A percentile compares a stretch with the other conserved stretches of the same genome.
phyloP scores from a whole-genome alignment of 2,113 vertebrate species.

The Pelusios castaneus region DNA sequence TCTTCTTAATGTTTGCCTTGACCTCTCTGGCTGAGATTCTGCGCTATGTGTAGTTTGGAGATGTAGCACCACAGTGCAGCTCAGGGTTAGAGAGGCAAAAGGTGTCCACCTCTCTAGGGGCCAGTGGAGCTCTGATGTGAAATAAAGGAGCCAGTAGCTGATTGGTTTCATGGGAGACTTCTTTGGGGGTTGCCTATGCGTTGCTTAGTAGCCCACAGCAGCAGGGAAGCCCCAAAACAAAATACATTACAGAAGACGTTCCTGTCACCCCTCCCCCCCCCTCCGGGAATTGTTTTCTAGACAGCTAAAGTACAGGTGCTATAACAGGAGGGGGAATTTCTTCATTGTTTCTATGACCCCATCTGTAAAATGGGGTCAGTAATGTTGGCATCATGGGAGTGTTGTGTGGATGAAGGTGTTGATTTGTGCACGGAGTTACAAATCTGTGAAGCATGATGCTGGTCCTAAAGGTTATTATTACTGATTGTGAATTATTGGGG shows the following conservation, averaged over 20 bases:
- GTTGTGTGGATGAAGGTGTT: background rate
- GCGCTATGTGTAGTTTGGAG: background rate
- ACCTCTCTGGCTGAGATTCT: background rate
- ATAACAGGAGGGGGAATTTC: background rate
- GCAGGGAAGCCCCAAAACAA: background rate
- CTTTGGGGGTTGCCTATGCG: background rate
- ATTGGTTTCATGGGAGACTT: background rate
- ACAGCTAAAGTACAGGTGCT: background rate
- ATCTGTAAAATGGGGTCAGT: background rate
- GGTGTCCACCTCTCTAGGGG: background rate
- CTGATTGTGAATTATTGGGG: background rate
- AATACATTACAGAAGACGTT: too few species aligned
- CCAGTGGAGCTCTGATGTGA: background rate
- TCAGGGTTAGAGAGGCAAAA: background rate
- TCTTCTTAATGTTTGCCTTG: background rate
- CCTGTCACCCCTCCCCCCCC: background rate
- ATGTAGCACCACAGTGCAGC: background rate
- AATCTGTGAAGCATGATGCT: background rate
- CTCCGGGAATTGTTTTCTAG: background rate
- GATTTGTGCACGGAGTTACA: fast-evolving
- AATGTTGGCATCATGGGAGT: background rate
- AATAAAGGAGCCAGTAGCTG: background rate
- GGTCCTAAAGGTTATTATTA: background rate
- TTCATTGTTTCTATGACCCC: background rate
- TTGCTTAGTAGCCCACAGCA: background rate